Percentiles rank a stretch among this genome's conserved stretches.
Conservation (phyloP, 2,888 invertebrate genomes). For the Eretmocerus hayati region DNA sequence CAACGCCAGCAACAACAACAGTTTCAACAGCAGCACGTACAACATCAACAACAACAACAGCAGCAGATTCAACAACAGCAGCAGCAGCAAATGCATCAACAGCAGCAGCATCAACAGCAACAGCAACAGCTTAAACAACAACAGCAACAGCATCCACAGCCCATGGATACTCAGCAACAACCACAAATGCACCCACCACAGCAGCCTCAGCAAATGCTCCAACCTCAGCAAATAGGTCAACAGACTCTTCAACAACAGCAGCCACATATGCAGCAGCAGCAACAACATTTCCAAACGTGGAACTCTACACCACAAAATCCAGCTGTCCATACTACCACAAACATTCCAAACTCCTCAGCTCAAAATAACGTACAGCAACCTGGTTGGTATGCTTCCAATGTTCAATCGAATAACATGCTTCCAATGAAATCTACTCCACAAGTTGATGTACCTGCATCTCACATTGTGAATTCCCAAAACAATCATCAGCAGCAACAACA, state of each 20-base stretch:
- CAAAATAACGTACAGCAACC: slow-evolving; percentile 32
- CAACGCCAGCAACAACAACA: neutral
- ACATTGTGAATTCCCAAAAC: slow-evolving; percentile 29
- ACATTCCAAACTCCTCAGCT: slow-evolving; percentile 25
- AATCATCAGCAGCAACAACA: slow-evolving; percentile 31
- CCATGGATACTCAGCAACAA: slow-evolving; percentile 23
- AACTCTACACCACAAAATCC: slow-evolving; percentile 22
- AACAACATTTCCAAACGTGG: slow-evolving; percentile 17
- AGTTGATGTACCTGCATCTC: slow-evolving; percentile 30
- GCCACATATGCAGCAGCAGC: slow-evolving; percentile 13
- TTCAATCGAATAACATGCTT: slow-evolving; percentile 30
- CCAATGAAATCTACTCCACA: slow-evolving; percentile 31
- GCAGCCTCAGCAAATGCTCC: slow-evolving; percentile 25
- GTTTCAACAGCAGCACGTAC: slow-evolving; percentile 33
- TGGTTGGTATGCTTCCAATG: slow-evolving; percentile 35
- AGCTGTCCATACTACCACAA: slow-evolving; percentile 25
- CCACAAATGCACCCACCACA: slow-evolving; percentile 15
- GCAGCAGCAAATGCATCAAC: neutral
- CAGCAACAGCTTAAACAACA: slow-evolving; percentile 17
- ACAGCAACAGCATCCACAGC: neutral
- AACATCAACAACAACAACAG: slow-evolving; percentile 13
- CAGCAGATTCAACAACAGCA: too few relatives aligned
- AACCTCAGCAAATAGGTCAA: slow-evolving; percentile 22
- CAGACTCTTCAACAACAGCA: slow-evolving; percentile 20
- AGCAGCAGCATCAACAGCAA: slow-evolving; percentile 22